Conservation (phyloP, 2,888 invertebrate species). For the Leptinotarsa rubiginosa region DNA sequence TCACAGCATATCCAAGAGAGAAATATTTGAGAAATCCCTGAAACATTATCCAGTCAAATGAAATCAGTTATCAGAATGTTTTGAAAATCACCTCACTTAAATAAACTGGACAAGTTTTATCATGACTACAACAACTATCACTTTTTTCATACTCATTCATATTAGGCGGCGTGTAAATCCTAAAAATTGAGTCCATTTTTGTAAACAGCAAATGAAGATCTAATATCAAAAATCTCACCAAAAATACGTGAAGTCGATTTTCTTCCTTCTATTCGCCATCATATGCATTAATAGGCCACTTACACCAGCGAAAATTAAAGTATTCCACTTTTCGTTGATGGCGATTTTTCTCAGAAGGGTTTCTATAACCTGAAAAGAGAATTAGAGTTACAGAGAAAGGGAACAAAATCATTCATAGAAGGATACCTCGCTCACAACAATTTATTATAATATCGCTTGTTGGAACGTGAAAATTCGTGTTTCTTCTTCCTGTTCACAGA, state of each 20-base stretch:
- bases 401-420: too few species aligned
- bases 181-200: constrained; percentile 32
- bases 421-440: too few species aligned
- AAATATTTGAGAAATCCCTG: constrained; percentile 56
- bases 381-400: too few species aligned
- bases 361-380: constrained; percentile 7
- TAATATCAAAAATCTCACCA: neutral
- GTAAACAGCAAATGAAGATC: neutral
- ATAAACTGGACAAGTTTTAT: constrained; percentile 41
- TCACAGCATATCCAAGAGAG: constrained; percentile 51
- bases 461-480: too few species aligned
- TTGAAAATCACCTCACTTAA: constrained; percentile 32
- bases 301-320: neutral
- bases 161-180: constrained; percentile 51
- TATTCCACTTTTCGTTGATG: neutral
- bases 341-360: neutral
- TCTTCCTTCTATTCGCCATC: neutral
- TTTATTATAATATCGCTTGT: too few species aligned
- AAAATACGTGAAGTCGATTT: neutral
- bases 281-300: neutral
- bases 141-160: constrained; percentile 4
- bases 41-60: constrained; percentile 32
- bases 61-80: neutral
- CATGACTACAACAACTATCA: constrained; percentile 36
- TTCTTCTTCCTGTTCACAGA: too few species aligned